These are phyloP conservation scores for Mesocricetus auratus DNA, from an alignment of 2,113 vertebrate species.

Conservation along the genomic window DNA sequence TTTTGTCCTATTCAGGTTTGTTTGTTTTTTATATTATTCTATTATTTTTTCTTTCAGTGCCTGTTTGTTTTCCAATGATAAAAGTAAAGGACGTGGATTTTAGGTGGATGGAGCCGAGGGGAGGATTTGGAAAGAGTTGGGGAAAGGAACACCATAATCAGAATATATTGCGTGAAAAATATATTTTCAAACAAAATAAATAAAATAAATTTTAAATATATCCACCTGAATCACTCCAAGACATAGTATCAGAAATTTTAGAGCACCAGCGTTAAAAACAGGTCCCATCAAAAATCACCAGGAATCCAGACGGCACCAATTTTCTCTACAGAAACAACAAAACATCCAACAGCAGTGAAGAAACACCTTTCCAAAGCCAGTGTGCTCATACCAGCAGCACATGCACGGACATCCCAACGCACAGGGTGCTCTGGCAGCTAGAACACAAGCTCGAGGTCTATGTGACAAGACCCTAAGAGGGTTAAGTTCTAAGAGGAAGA, in stretches of 20 bases:
- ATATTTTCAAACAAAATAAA: not conserved
- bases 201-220: slow-evolving; percentile 27
- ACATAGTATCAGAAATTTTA: not conserved
- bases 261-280: not conserved
- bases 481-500: not conserved
- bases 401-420: not conserved
- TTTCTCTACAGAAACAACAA: not conserved
- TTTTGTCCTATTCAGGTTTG: not conserved
- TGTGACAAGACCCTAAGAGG: not conserved
- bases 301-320: not conserved
- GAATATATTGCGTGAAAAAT: not conserved
- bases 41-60: not conserved
- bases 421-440: not conserved
- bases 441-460: no score
- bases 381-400: no score
- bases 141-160: not conserved
- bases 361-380: not conserved
- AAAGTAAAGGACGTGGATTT: not conserved
- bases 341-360: not conserved
- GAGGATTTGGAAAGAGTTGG: not conserved
- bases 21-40: not conserved
- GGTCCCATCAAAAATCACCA: not conserved
- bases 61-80: not conserved
- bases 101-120: not conserved
- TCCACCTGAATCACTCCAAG: not conserved